Conservation (phyloP, 2,113 vertebrate genomes). For the Sinocyclocheilus rhinocerous region DNA sequence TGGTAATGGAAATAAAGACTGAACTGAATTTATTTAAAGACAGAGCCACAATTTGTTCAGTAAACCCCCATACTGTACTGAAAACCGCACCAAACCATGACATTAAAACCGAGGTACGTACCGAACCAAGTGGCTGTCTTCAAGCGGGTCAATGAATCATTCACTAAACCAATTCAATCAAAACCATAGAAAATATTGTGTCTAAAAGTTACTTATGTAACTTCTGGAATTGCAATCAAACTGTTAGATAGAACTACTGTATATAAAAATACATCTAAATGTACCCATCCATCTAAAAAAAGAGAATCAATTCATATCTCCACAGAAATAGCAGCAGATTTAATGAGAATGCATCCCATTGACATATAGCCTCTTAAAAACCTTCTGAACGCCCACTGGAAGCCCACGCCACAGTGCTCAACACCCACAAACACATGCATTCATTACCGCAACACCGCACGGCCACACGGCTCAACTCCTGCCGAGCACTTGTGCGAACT, state of each 20-base stretch:
- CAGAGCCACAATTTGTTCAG: too few species aligned
- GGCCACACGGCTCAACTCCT: constrained; percentile 9
- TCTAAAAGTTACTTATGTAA: not conserved
- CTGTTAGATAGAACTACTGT: too few species aligned
- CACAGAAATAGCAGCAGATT: constrained; percentile 27
- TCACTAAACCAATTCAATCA: not conserved
- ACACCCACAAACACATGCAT: constrained; percentile 34
- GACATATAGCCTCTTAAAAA: constrained; percentile 30
- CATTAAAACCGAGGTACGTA: too few species aligned
- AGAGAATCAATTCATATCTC: not conserved
- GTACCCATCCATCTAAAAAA: not conserved
- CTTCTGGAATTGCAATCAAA: not conserved
- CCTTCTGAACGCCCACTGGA: constrained; percentile 29
- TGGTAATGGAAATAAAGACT: too few species aligned
- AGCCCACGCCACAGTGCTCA: constrained; percentile 10
- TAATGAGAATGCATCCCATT: constrained; percentile 27
- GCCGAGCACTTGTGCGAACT: constrained; percentile 25
- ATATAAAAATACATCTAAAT: not conserved
- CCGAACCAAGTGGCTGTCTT: too few species aligned
- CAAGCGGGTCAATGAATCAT: not conserved
- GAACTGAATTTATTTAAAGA: too few species aligned
- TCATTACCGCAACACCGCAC: not conserved
- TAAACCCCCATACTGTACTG: too few species aligned
- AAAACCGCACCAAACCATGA: too few species aligned
- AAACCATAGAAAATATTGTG: not conserved